Evolutionary conservation across 2,113 vertebrate genomes (phyloP).

Genomic region (Mastomys natalensis): DNA sequence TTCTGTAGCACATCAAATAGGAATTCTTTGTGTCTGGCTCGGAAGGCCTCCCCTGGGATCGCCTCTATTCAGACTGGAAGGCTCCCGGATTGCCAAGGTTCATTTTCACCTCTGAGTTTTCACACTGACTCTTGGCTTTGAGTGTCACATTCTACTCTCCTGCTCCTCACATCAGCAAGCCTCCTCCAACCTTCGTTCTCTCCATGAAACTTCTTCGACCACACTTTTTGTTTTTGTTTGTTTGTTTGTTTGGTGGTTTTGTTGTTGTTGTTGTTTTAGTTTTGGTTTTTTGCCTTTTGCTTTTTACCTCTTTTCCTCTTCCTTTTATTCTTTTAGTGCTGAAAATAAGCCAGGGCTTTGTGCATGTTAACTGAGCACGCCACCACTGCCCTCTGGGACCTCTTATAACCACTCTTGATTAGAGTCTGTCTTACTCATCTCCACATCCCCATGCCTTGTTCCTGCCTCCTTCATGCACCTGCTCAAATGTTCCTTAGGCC

Average conservation of each 20-base stretch:
- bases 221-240: background rate
- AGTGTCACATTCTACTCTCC: background rate
- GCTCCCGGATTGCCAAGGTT: background rate
- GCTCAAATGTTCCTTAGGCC: background rate
- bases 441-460: background rate
- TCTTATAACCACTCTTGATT: conserved; percentile 11
- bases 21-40: background rate
- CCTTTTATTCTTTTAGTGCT: background rate
- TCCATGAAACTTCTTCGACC: background rate
- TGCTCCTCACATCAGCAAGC: background rate
- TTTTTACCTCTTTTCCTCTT: no score
- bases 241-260: background rate
- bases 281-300: background rate
- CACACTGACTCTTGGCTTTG: background rate
- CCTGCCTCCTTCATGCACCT: background rate
- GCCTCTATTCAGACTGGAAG: background rate
- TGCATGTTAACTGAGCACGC: background rate
- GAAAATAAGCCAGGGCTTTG: background rate
- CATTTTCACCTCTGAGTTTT: background rate
- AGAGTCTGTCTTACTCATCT: background rate
- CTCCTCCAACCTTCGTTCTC: background rate
- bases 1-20: background rate
- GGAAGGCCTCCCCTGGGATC: background rate
- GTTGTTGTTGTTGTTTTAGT: background rate
- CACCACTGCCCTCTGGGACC: background rate